A percentile compares a stretch with the other conserved stretches of the same genome.
Evolutionary conservation across 2,888 invertebrate genomes (phyloP).

Genomic region (Sceliomorpha sp.): DNA sequence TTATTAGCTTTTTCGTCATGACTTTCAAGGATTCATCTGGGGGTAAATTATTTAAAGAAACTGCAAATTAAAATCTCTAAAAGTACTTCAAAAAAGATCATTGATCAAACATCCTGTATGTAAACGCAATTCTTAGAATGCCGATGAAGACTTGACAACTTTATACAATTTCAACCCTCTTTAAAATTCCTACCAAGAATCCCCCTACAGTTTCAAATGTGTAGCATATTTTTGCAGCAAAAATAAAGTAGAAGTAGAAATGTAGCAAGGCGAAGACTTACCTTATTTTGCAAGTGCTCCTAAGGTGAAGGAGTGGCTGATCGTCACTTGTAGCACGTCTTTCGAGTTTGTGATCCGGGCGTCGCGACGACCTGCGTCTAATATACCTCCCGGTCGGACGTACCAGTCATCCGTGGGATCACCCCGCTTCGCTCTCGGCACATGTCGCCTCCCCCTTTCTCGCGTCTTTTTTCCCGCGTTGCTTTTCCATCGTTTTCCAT

Average conservation of each 20-base stretch:
- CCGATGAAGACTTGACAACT: not conserved
- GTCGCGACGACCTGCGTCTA: constrained; percentile 70
- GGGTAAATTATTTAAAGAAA: too few relatives aligned
- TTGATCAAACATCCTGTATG: too few relatives aligned
- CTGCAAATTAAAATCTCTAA: too few relatives aligned
- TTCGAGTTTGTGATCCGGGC: constrained; percentile 72
- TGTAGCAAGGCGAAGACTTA: constrained; percentile 9
- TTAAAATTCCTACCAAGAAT: too few relatives aligned
- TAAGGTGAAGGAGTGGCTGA: constrained; percentile 3
- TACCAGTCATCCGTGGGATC: constrained; percentile 64
- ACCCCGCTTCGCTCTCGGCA: constrained; percentile 48
- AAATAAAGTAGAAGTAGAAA: not conserved
- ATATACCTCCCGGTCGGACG: constrained; percentile 75
- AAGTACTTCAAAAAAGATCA: too few relatives aligned
- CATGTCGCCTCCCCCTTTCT: constrained; percentile 54
- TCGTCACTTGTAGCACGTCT: constrained; percentile 56
- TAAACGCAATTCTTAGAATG: too few relatives aligned
- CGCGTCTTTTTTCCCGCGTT: constrained; percentile 29
- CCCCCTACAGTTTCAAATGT: too few relatives aligned
- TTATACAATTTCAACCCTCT: not conserved
- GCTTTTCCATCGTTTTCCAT: constrained; percentile 48
- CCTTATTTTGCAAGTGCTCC: constrained; percentile 12
- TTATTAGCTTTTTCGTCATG: too few relatives aligned
- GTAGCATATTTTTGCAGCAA: not conserved
- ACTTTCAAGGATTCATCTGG: too few relatives aligned